Conservation (phyloP, 2,113 vertebrate genomes). For the Pongo pygmaeus region DNA sequence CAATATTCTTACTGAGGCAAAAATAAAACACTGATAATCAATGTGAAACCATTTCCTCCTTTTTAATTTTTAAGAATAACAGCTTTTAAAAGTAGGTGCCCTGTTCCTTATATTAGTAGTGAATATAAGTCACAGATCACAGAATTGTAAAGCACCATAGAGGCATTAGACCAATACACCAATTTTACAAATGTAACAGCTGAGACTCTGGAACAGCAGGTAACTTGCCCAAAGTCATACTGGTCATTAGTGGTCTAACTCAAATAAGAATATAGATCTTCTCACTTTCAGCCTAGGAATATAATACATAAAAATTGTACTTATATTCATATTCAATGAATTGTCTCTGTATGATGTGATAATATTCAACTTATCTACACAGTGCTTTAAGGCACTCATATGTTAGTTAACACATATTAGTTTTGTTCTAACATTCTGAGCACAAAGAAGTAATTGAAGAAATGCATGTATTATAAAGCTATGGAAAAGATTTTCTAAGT, state of each 20-base stretch:
- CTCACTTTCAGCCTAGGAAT: conserved; percentile 11
- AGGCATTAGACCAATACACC: not conserved
- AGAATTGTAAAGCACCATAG: not conserved
- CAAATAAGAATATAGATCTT: not conserved
- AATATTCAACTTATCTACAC: not conserved
- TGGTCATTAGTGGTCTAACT: not conserved
- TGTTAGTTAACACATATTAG: not conserved
- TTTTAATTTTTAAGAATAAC: conserved; percentile 41
- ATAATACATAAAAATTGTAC: not conserved
- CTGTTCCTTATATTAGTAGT: not conserved
- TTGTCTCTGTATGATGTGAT: not conserved
- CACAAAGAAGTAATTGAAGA: not conserved
- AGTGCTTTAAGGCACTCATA: not conserved
- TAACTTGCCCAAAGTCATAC: not conserved
- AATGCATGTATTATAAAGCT: not conserved
- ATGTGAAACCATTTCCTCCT: not conserved
- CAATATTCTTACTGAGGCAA: not conserved
- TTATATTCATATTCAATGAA: not conserved
- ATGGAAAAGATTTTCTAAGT: conserved; percentile 28
- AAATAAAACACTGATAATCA: conserved; percentile 1
- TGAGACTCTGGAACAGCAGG: not conserved
- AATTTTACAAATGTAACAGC: not conserved
- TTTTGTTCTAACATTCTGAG: conserved; percentile 36
- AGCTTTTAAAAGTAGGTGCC: not conserved
- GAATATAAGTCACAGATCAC: not conserved